Evolutionary conservation across 1,140 invertebrate species (phyloP).

Genomic region (Anastrepha obliqua): DNA sequence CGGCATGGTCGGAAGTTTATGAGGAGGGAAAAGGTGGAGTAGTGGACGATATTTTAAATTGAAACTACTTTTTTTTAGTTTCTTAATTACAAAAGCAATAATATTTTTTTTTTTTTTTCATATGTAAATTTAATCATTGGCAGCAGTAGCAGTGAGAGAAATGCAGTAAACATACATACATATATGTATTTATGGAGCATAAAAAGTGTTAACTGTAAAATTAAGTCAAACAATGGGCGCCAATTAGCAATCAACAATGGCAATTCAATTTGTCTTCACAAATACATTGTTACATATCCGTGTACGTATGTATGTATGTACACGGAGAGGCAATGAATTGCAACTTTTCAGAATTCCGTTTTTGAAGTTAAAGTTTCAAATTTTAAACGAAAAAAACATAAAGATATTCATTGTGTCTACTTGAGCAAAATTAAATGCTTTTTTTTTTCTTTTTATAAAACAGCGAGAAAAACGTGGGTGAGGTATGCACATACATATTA

Average conservation of each 20-base stretch:
- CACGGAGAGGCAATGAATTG: neutral
- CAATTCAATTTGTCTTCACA: neutral
- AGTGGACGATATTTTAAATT: too few species aligned
- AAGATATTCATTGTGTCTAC: neutral
- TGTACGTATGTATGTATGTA: neutral
- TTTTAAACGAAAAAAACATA: neutral
- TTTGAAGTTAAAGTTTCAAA: neutral
- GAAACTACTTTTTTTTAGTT: too few species aligned
- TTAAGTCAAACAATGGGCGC: neutral
- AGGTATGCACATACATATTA: too few species aligned
- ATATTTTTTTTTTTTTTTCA: too few species aligned
- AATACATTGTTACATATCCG: neutral
- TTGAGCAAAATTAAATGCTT: too few species aligned
- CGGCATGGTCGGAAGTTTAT: neutral
- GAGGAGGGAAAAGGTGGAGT: neutral
- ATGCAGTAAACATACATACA: neutral
- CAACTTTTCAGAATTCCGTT: neutral
- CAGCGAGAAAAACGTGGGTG: too few species aligned
- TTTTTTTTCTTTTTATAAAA: too few species aligned
- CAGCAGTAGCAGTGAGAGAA: too few species aligned
- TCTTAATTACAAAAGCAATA: too few species aligned
- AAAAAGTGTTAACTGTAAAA: neutral
- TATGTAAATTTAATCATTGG: too few species aligned
- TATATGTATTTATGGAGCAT: neutral
- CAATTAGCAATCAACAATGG: neutral